phyloP scores from a whole-genome alignment of 2,888 invertebrate species.

The Tanytarsus gracilentus region DNA sequence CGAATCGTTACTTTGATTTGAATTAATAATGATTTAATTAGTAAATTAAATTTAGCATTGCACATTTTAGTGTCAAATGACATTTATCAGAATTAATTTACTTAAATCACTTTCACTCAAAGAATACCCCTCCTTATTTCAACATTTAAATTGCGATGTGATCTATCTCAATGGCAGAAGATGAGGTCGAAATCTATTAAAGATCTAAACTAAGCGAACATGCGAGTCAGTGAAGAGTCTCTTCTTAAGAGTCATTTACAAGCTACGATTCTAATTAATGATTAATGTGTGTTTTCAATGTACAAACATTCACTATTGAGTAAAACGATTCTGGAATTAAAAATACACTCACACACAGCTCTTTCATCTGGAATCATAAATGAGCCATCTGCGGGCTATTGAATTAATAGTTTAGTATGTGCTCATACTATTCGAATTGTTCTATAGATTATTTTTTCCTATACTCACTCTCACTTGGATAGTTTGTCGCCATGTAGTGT shows the following conservation, averaged over 20 bases:
- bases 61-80: no score
- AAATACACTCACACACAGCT: neutral
- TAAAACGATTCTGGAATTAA: neutral
- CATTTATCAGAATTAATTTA: no score
- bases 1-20: no score
- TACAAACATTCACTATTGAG: neutral
- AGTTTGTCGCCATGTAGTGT: neutral
- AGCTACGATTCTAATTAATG: constrained; percentile 27
- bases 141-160: no score
- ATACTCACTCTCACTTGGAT: neutral
- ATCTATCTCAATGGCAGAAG: no score
- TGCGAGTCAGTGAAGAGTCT: no score
- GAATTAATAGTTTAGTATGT: constrained; percentile 14
- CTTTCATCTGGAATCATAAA: constrained; percentile 20
- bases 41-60: constrained; percentile 9
- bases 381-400: constrained; percentile 24
- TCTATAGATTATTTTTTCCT: constrained; percentile 4
- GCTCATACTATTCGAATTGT: constrained; percentile 8
- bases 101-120: no score
- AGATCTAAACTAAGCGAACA: no score
- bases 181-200: no score
- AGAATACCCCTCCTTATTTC: no score
- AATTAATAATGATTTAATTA: no score
- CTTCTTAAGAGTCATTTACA: neutral
- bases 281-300: constrained; percentile 25